These are phyloP conservation scores for Hapalemur alaotrensis DNA, from an alignment of 2,797 vertebrate species.

Conservation along the genomic window DNA sequence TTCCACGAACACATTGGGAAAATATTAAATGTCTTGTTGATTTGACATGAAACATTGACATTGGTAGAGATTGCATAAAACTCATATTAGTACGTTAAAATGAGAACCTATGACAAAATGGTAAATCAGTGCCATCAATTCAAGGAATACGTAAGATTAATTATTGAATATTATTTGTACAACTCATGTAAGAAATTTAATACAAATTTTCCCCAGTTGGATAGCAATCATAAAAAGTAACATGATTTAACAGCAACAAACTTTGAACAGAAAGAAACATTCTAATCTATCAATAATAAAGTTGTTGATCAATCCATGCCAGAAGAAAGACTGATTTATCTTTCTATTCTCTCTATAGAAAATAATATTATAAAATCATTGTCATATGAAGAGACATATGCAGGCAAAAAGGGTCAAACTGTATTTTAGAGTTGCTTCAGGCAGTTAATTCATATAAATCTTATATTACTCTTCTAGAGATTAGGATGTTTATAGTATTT, in stretches of 20 bases:
- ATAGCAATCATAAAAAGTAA: constrained; percentile 34
- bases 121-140: constrained; percentile 7
- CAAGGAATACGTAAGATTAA: constrained; percentile 42
- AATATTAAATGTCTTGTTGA: constrained; percentile 9
- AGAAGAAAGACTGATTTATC: not conserved
- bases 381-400: not conserved
- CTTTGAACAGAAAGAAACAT: constrained; percentile 22
- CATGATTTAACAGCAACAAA: not conserved
- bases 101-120: not conserved
- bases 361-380: constrained; percentile 15
- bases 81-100: not conserved
- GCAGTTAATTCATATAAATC: not conserved
- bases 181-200: not conserved
- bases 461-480: not conserved
- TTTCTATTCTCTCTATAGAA: not conserved
- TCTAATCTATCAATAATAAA: constrained; percentile 20
- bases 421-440: not conserved
- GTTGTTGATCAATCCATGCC: not conserved
- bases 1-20: not conserved
- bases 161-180: constrained; percentile 8
- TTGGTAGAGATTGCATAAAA: not conserved
- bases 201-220: constrained; percentile 21
- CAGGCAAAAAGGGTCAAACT: not conserved
- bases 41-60: not conserved
- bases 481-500: not conserved